These are phyloP conservation scores for Takifugu flavidus DNA, from an alignment of 2,113 vertebrate genomes.

Conservation along the genomic window DNA sequence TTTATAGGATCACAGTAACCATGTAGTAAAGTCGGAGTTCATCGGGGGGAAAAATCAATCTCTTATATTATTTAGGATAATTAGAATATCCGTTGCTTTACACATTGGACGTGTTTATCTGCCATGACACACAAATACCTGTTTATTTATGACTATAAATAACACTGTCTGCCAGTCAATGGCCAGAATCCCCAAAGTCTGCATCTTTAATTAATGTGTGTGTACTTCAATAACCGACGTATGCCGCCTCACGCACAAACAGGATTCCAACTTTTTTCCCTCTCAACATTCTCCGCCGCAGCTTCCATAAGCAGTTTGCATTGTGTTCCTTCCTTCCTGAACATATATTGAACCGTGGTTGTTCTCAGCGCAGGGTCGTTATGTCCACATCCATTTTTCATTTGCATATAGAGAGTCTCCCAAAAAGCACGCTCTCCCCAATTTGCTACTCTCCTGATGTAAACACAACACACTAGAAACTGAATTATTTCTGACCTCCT, in stretches of 20 bases:
- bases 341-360: slow-evolving; percentile 9
- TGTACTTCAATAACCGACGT: background rate
- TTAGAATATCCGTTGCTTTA: too few species aligned
- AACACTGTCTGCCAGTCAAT: background rate
- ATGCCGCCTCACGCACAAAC: background rate
- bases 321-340: too few species aligned
- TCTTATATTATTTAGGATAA: too few species aligned
- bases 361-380: slow-evolving; percentile 49
- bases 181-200: background rate
- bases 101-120: too few species aligned
- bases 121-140: too few species aligned
- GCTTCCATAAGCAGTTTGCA: too few species aligned
- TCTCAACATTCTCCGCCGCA: background rate
- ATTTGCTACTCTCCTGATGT: slow-evolving; percentile 52
- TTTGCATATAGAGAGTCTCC: slow-evolving; percentile 74
- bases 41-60: too few species aligned
- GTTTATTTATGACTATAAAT: too few species aligned
- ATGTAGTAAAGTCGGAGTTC: too few species aligned
- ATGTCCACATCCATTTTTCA: slow-evolving; percentile 59
- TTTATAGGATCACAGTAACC: too few species aligned
- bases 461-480: slow-evolving; percentile 19
- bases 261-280: background rate
- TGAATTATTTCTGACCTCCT: slow-evolving; percentile 68
- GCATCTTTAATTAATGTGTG: background rate
- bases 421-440: slow-evolving; percentile 49